Conservation (phyloP, 2,888 invertebrate species). For the Mactromeris polynyma region DNA sequence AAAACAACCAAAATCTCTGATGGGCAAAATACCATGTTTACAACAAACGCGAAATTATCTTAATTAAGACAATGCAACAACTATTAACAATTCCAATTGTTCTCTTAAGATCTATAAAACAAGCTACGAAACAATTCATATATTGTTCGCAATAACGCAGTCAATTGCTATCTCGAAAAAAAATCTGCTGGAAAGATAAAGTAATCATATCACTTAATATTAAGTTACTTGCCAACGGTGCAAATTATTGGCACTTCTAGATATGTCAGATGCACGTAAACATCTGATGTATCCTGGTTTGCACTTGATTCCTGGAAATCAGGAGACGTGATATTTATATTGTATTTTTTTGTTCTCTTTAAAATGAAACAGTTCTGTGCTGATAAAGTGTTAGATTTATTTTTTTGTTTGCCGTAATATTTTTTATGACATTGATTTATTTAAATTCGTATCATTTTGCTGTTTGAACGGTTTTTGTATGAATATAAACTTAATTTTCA, state of each 20-base stretch:
- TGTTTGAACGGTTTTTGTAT: too few species aligned
- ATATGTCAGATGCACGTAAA: neutral
- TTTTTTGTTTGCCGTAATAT: neutral
- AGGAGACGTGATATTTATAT: neutral
- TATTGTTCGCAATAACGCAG: neutral
- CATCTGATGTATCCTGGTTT: neutral
- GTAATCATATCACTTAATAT: neutral
- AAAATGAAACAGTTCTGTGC: neutral
- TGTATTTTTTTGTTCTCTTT: neutral
- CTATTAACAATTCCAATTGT: too few species aligned
- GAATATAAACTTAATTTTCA: too few species aligned
- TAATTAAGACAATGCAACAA: too few species aligned
- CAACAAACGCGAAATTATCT: too few species aligned
- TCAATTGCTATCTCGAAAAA: neutral
- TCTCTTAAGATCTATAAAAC: too few species aligned
- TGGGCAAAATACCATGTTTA: too few species aligned
- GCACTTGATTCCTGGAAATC: neutral
- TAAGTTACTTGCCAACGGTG: neutral
- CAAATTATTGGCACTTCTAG: neutral
- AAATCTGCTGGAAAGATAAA: neutral
- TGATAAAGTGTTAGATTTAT: neutral
- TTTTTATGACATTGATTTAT: neutral
- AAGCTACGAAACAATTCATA: neutral
- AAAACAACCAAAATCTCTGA: too few species aligned
- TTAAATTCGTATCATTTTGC: too few species aligned